Evolutionary conservation across 2,888 invertebrate genomes (phyloP).

Genomic region (Nomada ferruginata): DNA sequence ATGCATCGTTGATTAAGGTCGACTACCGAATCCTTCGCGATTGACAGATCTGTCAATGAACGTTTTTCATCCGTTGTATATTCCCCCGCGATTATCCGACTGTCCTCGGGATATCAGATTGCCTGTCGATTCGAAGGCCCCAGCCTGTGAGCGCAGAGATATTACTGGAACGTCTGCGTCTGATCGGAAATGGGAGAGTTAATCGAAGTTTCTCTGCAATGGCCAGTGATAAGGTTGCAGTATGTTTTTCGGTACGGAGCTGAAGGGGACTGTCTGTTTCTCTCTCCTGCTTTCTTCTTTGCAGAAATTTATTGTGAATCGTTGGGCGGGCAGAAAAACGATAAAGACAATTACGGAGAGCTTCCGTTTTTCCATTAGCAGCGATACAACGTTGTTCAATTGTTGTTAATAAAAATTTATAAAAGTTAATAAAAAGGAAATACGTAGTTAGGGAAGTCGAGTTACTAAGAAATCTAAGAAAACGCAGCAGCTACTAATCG

Average conservation of each 20-base stretch:
- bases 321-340: too few relatives aligned
- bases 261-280: too few relatives aligned
- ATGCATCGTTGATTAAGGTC: conserved; percentile 21
- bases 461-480: neutral
- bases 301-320: neutral
- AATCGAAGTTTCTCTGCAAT: conserved; percentile 20
- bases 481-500: neutral
- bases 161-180: conserved; percentile 6
- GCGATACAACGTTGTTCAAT: too few relatives aligned
- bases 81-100: conserved; percentile 18
- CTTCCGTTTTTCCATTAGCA: too few relatives aligned
- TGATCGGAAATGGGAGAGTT: conserved; percentile 17
- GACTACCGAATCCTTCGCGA: neutral
- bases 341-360: too few relatives aligned
- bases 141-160: neutral
- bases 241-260: neutral
- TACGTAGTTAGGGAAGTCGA: neutral
- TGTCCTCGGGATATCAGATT: conserved; percentile 12
- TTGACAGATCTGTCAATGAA: conserved; percentile 23
- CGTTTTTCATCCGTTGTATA: conserved; percentile 5
- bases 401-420: too few relatives aligned
- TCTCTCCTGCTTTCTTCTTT: neutral
- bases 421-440: neutral
- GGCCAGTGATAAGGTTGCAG: neutral
- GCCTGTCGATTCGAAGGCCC: conserved; percentile 21